Conservation (phyloP, 2,888 invertebrate species). For the Onchidella celtica region DNA sequence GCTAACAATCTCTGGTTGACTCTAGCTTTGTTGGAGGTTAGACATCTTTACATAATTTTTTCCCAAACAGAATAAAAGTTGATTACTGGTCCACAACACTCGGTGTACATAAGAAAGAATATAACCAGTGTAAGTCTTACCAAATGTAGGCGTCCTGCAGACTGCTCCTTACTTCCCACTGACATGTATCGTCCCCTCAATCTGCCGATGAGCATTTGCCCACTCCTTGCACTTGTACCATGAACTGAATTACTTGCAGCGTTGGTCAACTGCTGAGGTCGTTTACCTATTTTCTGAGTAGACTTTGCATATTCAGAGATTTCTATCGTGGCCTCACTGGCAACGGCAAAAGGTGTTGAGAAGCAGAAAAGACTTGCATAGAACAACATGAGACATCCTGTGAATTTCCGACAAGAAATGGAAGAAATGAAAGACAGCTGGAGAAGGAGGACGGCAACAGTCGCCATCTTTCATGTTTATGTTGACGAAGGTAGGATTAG, state of each 20-base stretch:
- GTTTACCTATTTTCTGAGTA: slow-evolving; percentile 2
- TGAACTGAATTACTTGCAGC: neutral
- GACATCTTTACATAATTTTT: no score
- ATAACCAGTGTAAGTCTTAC: slow-evolving; percentile 53
- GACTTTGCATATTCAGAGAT: neutral
- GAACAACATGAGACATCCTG: neutral
- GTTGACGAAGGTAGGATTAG: neutral
- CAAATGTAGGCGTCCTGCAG: slow-evolving; percentile 66
- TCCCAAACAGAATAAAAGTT: no score
- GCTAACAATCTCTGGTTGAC: no score
- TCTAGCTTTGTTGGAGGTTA: no score
- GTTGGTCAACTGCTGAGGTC: neutral
- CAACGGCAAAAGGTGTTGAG: neutral
- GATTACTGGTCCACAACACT: no score
- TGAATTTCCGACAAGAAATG: slow-evolving; percentile 2
- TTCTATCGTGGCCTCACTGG: slow-evolving; percentile 14
- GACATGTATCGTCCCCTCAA: slow-evolving; percentile 37
- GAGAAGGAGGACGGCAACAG: neutral
- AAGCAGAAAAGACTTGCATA: slow-evolving; percentile 20
- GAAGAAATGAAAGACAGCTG: neutral
- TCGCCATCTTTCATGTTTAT: slow-evolving; percentile 30
- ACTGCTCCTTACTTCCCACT: slow-evolving; percentile 59
- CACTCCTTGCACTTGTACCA: slow-evolving; percentile 6
- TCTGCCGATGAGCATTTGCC: neutral
- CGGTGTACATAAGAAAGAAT: no score